A percentile compares a stretch with the other conserved stretches of the same genome.
These are phyloP conservation scores for Ischnura elegans DNA, from an alignment of 2,888 invertebrate genomes.

Conservation along the genomic window DNA sequence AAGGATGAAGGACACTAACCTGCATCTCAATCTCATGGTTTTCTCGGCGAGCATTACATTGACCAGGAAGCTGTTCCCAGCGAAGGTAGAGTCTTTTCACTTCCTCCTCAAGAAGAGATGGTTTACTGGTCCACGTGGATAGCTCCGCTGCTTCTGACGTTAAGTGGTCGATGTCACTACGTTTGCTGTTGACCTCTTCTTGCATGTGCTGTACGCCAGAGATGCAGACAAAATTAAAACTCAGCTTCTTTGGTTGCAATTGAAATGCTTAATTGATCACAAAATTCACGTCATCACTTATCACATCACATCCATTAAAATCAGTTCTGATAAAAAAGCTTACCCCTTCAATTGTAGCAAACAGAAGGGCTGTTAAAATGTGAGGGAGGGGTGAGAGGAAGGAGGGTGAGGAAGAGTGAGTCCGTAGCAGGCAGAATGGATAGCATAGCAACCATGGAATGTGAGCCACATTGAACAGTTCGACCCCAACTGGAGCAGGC, in stretches of 20 bases:
- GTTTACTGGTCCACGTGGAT: conserved; percentile 85
- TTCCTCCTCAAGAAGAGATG: conserved; percentile 82
- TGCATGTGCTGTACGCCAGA: conserved; percentile 83
- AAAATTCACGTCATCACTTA: no score
- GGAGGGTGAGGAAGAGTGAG: no score
- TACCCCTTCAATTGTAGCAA: no score
- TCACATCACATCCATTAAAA: no score
- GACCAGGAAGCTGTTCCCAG: conserved; percentile 84
- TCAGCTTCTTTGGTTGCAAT: background rate
- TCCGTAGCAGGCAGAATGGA: no score
- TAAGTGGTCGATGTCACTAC: conserved; percentile 87
- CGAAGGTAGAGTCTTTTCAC: conserved; percentile 85
- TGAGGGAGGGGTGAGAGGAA: no score
- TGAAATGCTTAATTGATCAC: no score
- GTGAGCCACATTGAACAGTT: no score
- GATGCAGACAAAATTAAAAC: background rate
- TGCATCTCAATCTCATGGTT: conserved; percentile 88
- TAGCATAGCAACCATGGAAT: no score
- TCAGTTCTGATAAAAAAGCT: no score
- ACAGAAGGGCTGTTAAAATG: no score
- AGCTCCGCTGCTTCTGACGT: conserved; percentile 88
- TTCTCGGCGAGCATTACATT: conserved; percentile 83
- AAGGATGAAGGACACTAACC: conserved; percentile 66
- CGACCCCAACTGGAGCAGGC: no score
- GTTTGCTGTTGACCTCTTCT: conserved; percentile 89